Evolutionary conservation across 1,140 invertebrate species (phyloP), one percentile per base, ranked within the genome.

Genomic region (Drosophila auraria): DNA sequence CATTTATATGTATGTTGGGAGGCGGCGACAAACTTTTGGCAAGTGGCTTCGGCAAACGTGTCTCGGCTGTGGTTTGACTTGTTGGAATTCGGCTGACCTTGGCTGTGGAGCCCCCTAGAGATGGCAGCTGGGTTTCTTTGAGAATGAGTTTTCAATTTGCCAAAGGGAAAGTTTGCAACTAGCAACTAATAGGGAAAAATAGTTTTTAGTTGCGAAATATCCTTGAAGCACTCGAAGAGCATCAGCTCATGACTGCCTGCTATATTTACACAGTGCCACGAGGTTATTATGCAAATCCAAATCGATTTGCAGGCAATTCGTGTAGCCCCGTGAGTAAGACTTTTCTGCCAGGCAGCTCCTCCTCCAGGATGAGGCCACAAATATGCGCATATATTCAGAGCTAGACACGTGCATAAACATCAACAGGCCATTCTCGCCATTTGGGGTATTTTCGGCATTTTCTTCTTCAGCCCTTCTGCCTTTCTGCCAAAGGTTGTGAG

Each of bases 311-410:
- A 30, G 68, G 51, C 56, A 80, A 80, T 72, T 77, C 77, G 60
- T 51, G 44, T 58, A 27, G 40, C 49, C 63, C 40, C 42, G 27
- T 61, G 36, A 50, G 44, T 56, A 51, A 49, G 42, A 15, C 50
- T 40, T 56, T 8, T 33, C 33, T 36, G 53, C 2, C 11, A 17
- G 44, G 64, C 63, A 54, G 54, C 33, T 33, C 5, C 47, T 40
- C 25, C 38, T 15, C 49, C 49, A 61, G 73, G 51, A 66, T 38
- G 20, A 47, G 38, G 44, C 44, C 42, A 56, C 54, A 60, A 69
- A 73, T 77, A 83, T 80, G 79, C 66, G 62, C 83, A 77, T 87
- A 82, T 80, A 79, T 84, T 57, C 58, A 27, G 44, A 12, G 60
- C 45, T 53, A 82, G 63, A 80, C 65, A 71, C 56, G 59, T 56